Base-by-base conservation (phyloP, 2,113 vertebrate species). In the Gnathonemus longibarbis region DNA sequence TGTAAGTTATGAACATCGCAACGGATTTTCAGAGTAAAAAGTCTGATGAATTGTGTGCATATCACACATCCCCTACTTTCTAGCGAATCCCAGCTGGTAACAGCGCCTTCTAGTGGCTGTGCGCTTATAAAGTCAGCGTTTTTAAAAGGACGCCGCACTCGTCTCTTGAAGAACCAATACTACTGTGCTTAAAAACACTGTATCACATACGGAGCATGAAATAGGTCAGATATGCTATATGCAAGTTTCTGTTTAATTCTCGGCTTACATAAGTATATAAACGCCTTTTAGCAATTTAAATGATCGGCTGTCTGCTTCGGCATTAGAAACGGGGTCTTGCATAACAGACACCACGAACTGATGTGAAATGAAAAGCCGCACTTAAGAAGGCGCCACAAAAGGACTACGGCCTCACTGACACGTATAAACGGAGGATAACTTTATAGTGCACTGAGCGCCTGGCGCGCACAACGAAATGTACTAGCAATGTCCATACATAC, bases 91-190 rank as follows among this genome's bases (percentile, higher is more conserved):
- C 35, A 93, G 88, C 93, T 96, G 95, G 90, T 96, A 95, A 95
- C 93, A 96, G 95, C 93, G 93, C 95, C 95, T 94, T 93, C 95
- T 95, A 95, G 94, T 94, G 96, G 94, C 35, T 90, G 84, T 27
- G 39, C 49, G 39, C 17, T 45, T 3, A 87, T 93, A 80, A 80
- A 80, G 35, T 39, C 31, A 31, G n/a, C 9, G 66, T 15, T 35
- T 74, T 27, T 9, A 31, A 77, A 77, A 77, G 70, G 9, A 39
- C 5, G 27, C 15, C 5, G 27, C 15, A 39, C n/a, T 11, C 13
- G 70, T 80, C 45, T 10, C 7, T 6, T 1, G 0, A 15, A 88
- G 3, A 85, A 19, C 17, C 13, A 49, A 46, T 70, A 13, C n/a
- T 27, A 27, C 62, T 70, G 10, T 27, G n/a, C 62, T 70, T 70